Conservation (phyloP, 2,797 vertebrate species). For the Knipowitschia caucasica region DNA sequence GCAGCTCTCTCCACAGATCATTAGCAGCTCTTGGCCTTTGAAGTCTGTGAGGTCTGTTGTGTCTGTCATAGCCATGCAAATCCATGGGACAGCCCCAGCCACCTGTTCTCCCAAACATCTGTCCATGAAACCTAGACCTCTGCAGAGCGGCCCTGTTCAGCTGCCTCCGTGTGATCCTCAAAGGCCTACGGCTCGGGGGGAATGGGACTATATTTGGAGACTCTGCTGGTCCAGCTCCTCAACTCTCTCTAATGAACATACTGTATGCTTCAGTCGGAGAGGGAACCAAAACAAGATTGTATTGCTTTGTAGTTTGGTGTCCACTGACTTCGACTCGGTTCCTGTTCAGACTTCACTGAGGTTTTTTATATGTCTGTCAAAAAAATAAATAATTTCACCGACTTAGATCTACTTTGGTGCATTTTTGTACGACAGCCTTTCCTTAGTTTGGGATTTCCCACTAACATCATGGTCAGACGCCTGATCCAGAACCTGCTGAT, state of each 20-base stretch:
- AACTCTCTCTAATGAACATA: conserved; percentile 60
- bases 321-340: not conserved
- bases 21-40: conserved; percentile 72
- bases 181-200: conserved; percentile 49
- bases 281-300: conserved; percentile 8
- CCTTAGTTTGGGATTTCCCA: too few species aligned
- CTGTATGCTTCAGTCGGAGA: conserved; percentile 24
- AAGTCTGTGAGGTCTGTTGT: conserved; percentile 72
- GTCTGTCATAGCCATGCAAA: conserved; percentile 78
- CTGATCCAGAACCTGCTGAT: too few species aligned
- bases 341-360: too few species aligned
- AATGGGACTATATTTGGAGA: conserved; percentile 63
- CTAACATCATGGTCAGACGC: too few species aligned
- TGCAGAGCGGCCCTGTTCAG: conserved; percentile 49
- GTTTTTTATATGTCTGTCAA: too few species aligned
- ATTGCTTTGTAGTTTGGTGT: conserved; percentile 20
- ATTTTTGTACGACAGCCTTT: too few species aligned
- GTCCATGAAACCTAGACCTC: conserved; percentile 61
- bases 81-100: conserved; percentile 73
- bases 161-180: conserved; percentile 65
- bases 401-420: too few species aligned
- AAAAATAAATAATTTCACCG: too few species aligned
- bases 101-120: conserved; percentile 78
- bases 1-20: conserved; percentile 71
- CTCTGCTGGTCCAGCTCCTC: conserved; percentile 47